A percentile compares a stretch with the other conserved stretches of the same genome.
Evolutionary conservation across 2,888 invertebrate genomes (phyloP).

Genomic region (Phania funesta): DNA sequence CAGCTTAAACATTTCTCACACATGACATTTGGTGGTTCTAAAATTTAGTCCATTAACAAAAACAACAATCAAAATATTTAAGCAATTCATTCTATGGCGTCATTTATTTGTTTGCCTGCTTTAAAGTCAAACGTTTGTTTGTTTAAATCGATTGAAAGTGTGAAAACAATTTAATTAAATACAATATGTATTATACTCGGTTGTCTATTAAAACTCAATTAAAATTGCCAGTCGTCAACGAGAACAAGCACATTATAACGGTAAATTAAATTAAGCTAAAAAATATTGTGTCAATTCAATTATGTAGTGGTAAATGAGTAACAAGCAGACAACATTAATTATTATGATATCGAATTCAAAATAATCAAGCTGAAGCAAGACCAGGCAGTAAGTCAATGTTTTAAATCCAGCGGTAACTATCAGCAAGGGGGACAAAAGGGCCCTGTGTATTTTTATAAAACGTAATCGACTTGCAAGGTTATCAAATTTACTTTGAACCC

Average conservation of each 20-base stretch:
- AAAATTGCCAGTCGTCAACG: constrained; percentile 27
- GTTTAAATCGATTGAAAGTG: neutral
- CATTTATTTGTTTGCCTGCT: constrained; percentile 5
- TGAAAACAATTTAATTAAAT: constrained; percentile 19
- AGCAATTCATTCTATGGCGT: constrained; percentile 5
- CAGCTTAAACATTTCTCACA: no score
- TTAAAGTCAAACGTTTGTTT: constrained; percentile 11
- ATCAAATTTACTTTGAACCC: constrained; percentile 55
- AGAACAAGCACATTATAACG: constrained; percentile 21
- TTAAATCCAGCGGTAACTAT: neutral
- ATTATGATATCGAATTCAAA: neutral
- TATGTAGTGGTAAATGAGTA: constrained; percentile 30
- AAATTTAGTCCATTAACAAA: constrained; percentile 23
- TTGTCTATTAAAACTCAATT: constrained; percentile 27
- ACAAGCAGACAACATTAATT: neutral
- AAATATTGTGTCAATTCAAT: constrained; percentile 61
- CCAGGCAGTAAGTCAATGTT: neutral
- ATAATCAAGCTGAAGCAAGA: neutral
- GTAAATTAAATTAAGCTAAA: constrained; percentile 49
- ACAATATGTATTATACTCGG: no score
- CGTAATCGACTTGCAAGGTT: constrained; percentile 54
- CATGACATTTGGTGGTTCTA: neutral
- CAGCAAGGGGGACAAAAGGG: neutral
- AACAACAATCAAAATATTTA: neutral
- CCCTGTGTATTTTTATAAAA: neutral